phyloP scores from a whole-genome alignment of 2,113 vertebrate species.

The Myanophis thanlyinensis region DNA sequence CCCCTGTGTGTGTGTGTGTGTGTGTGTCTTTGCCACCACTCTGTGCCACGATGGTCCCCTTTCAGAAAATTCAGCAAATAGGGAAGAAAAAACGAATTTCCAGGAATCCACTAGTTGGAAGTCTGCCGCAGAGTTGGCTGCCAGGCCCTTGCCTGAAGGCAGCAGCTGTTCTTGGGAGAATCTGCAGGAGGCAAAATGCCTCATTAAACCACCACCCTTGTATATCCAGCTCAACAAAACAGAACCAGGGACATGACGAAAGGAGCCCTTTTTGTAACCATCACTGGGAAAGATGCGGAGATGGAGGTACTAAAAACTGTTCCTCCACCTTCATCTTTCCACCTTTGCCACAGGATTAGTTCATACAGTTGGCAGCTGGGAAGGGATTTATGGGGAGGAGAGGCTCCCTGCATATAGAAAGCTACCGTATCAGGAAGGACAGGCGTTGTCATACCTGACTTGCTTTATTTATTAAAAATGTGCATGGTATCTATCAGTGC shows the following conservation, averaged over 20 bases:
- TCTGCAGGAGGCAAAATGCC: background rate
- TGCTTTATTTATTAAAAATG: background rate
- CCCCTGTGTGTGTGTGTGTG: too few relatives aligned
- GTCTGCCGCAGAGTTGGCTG: background rate
- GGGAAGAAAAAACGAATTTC: background rate
- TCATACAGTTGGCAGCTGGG: background rate
- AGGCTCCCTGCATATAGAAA: background rate
- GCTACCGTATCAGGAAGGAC: background rate
- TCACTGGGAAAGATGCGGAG: background rate
- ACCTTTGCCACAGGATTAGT: accelerated
- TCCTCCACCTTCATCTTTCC: background rate
- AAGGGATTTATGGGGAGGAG: background rate
- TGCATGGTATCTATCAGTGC: background rate
- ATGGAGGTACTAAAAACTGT: background rate
- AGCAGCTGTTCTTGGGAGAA: slow-evolving; percentile 17
- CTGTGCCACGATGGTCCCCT: background rate
- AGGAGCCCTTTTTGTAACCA: background rate
- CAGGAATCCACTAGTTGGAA: background rate
- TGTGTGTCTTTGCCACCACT: background rate
- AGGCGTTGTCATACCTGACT: background rate
- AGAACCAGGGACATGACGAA: background rate
- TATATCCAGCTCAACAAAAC: background rate
- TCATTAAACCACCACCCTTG: background rate
- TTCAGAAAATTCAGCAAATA: background rate
- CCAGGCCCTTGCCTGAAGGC: background rate